Evolutionary conservation across 2,888 invertebrate genomes (phyloP).

Genomic region (Gandaritis pyraliata): DNA sequence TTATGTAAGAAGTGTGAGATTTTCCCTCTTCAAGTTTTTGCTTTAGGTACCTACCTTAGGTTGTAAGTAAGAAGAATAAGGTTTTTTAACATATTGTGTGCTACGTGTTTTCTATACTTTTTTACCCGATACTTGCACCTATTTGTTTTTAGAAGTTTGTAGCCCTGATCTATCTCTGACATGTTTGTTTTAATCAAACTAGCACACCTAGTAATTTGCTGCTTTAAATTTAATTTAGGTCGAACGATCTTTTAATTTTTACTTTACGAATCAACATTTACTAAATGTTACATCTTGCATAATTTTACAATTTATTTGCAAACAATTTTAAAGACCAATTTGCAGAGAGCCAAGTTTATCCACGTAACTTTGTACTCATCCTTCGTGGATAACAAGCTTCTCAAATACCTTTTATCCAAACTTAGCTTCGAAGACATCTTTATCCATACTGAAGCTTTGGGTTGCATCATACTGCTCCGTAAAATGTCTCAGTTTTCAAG

Average conservation of each 20-base stretch:
- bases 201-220: too few relatives aligned
- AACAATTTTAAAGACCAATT: background rate
- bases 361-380: background rate
- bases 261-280: background rate
- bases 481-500: conserved; percentile 45
- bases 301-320: background rate
- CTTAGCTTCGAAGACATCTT: conserved; percentile 39
- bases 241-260: too few relatives aligned
- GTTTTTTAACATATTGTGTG: conserved; percentile 3
- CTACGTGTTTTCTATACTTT: background rate
- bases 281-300: background rate
- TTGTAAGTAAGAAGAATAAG: conserved; percentile 10
- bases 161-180: too few relatives aligned
- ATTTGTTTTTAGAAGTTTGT: conserved; percentile 1
- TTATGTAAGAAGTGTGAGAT: conserved; percentile 46
- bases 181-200: too few relatives aligned
- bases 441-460: conserved; percentile 39
- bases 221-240: too few relatives aligned
- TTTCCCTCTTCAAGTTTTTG: conserved; percentile 42
- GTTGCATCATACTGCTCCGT: conserved; percentile 38
- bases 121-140: background rate
- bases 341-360: background rate
- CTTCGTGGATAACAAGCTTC: conserved; percentile 34
- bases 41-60: conserved; percentile 3
- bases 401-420: conserved; percentile 37